Percentiles rank a stretch among this genome's conserved stretches.
Conservation (phyloP, 2,113 vertebrate genomes). For the Ranitomeya variabilis region DNA sequence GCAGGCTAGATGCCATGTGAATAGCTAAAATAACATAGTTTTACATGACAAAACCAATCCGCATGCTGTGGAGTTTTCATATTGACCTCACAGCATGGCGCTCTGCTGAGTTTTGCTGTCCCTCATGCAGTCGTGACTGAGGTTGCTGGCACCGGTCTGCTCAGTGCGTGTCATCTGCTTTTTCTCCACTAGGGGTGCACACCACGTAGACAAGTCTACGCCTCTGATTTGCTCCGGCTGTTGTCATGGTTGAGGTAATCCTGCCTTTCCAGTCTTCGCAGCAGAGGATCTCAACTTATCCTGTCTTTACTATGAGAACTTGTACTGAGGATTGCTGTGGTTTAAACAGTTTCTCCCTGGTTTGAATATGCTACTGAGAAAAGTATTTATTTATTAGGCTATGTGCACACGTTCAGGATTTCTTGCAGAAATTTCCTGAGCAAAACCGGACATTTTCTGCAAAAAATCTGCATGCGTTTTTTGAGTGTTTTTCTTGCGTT, state of each 20-base stretch:
- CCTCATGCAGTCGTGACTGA: constrained; percentile 12
- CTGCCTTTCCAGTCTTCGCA: constrained; percentile 6
- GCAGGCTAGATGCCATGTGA: too few relatives aligned
- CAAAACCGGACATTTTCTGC: too few relatives aligned
- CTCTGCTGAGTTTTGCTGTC: background rate
- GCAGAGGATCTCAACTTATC: background rate
- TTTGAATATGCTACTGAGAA: background rate
- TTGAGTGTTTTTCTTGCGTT: too few relatives aligned
- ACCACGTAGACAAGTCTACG: background rate
- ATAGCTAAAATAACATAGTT: too few relatives aligned
- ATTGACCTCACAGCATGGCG: background rate
- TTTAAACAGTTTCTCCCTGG: background rate
- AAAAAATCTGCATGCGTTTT: too few relatives aligned
- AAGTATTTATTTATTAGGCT: background rate
- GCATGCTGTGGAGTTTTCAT: background rate
- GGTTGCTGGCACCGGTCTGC: background rate
- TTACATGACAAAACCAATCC: background rate
- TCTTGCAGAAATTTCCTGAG: too few relatives aligned
- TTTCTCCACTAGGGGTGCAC: background rate
- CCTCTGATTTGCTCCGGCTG: constrained; percentile 26
- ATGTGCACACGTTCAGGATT: too few relatives aligned
- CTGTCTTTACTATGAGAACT: background rate
- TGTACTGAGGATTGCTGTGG: background rate
- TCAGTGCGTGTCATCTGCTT: background rate
- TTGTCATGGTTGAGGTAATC: constrained; percentile 46